phyloP scores from a whole-genome alignment of 2,113 vertebrate species.

The Emydocephalus ijimae region DNA sequence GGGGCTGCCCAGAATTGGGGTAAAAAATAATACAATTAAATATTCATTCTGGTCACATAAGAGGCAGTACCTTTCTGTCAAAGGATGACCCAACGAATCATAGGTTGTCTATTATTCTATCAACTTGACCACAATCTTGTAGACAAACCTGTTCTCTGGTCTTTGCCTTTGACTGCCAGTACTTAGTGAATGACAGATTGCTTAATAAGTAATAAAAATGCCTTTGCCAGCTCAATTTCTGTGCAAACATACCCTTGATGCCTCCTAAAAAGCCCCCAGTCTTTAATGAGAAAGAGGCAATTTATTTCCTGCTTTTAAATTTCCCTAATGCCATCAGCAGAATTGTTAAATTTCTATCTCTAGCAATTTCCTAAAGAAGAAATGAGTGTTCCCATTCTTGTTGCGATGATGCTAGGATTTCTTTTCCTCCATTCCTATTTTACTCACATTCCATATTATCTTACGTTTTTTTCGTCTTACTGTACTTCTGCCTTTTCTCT shows the following conservation, averaged over 20 bases:
- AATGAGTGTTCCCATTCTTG: neutral
- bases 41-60: neutral
- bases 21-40: neutral
- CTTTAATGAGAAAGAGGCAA: neutral
- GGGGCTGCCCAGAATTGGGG: neutral
- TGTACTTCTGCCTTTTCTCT: neutral
- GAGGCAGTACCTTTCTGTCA: neutral
- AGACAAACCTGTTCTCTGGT: neutral
- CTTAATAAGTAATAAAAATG: neutral
- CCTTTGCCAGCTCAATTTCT: neutral
- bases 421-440: neutral
- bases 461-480: neutral
- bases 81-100: neutral
- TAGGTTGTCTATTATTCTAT: neutral
- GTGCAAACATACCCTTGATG: neutral
- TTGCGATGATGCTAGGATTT: neutral
- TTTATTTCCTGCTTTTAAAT: neutral
- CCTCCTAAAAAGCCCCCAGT: neutral
- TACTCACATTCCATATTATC: neutral
- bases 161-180: neutral
- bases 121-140: neutral
- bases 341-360: neutral
- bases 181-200: neutral
- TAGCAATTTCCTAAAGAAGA: neutral
- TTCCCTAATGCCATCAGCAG: neutral